phyloP scores from a whole-genome alignment of 2,113 vertebrate species.

The Paralichthys olivaceus region DNA sequence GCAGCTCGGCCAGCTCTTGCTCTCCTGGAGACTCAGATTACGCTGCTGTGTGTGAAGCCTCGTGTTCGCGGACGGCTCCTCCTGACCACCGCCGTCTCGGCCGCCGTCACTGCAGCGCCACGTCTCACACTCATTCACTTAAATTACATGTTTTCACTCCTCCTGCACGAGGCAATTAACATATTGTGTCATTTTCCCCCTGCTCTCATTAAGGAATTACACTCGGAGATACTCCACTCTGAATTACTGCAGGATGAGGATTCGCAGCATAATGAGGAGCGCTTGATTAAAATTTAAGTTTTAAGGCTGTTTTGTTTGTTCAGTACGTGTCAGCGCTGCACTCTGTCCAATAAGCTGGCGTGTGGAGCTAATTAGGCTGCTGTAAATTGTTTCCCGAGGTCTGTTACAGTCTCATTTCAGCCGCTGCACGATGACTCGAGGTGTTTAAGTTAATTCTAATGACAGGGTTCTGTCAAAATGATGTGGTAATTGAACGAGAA shows the following conservation, averaged over 20 bases:
- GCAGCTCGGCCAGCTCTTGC: not conserved
- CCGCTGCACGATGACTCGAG: conserved; percentile 37
- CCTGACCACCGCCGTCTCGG: conserved; percentile 50
- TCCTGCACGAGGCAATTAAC: conserved; percentile 68
- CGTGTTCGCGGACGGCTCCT: not conserved
- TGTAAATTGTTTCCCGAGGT: conserved; percentile 55
- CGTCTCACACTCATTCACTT: conserved; percentile 59
- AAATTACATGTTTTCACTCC: conserved; percentile 67
- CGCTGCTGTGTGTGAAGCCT: not conserved
- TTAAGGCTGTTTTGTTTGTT: conserved; percentile 68
- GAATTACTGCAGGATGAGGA: conserved; percentile 38
- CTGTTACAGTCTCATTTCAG: conserved; percentile 42
- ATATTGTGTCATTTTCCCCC: conserved; percentile 55
- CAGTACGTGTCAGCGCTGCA: conserved; percentile 30
- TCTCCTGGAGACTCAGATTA: conserved; percentile 2
- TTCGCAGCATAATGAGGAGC: conserved; percentile 54
- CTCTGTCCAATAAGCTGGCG: conserved; percentile 27
- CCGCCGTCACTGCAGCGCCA: conserved; percentile 31
- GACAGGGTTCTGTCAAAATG: conserved; percentile 20
- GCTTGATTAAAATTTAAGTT: conserved; percentile 72
- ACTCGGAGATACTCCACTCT: conserved; percentile 50
- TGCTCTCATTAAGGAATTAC: conserved; percentile 61
- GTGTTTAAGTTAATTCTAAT: conserved; percentile 47
- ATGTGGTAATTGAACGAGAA: not conserved
- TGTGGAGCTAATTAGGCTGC: conserved; percentile 55